Base-by-base conservation (phyloP, 2,797 vertebrate species). In the Melanotaenia trifasciata region DNA sequence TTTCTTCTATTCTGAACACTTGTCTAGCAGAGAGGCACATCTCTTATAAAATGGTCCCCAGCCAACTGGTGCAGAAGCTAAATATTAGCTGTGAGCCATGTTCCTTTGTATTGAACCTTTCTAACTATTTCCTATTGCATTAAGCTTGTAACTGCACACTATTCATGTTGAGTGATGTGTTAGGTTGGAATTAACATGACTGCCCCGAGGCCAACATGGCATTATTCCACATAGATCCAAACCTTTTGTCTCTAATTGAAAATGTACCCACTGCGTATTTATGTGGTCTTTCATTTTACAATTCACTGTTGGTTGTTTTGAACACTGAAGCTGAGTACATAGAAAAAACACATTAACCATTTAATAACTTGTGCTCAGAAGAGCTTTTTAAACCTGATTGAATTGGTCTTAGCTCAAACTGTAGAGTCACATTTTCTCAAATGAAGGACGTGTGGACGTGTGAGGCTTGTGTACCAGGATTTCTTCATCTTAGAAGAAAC, bases 41-140 rank as follows among this genome's bases (percentile, higher is more conserved):
- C 6, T 40, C 5, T 9, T 11, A 9, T 43, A 10, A 54, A 62
- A 33, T 6, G n/a, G 56, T 45, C 35, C 6, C 68, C 8, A 1
- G 30, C 61, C 64, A 72, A 74, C 64, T 87, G 58, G 79, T 73
- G 72, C 76, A 75, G 76, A 80, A 84, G 22, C 47, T 59, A 56
- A 70, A 58, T 8, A 12, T 16, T 79, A 51, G 64, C 69, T 78
- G 53, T 53, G 47, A 75, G 72, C 70, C 18, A 33, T 69, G 5
- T 58, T 72, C 43, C 11, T 67, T 77, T 81, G 36, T 38, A 38
- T 12, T 38, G 36, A 38, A 38, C 36, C 10, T 53, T 32, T 3
- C 36, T 40, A 64, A n/a, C 16, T 11, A 36, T 10, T 50, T 32
- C 4, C 32, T 62, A 0, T 56, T 43, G 30, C 38, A 66, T 58